Evolutionary conservation across 2,888 invertebrate species (phyloP), one percentile per base, ranked within the genome.

Genomic region (Pterostichus madidus): DNA sequence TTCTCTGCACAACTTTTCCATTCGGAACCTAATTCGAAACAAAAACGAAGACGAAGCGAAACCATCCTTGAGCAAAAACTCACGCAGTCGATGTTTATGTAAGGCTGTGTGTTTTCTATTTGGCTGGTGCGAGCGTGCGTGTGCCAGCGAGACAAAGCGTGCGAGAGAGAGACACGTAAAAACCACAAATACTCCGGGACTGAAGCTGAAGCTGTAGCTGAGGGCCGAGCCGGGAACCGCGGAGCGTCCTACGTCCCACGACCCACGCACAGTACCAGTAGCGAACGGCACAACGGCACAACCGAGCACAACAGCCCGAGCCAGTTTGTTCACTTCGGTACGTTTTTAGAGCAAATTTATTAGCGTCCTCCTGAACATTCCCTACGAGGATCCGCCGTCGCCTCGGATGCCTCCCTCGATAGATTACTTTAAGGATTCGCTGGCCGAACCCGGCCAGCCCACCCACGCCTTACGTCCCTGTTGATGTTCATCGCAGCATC

Each of bases 11-110:
- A 80, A 80, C 80, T 80, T 80, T 80, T 80, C 80, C 80, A 80
- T 80, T 80, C 80, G 56, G 39, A 80, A 80, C 80, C 80, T 80
- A 80, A 80, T 80, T 80, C 80, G 80, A 80, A 80, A 80, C 80
- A 80, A 80, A 80, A 80, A 80, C 80, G 80, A 80, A 80, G 71
- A 80, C 71, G 80, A 77, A 77, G 77, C 77, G 77, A 80, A 80
- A 68, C 64, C 71, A 53, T 71, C 80, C 80, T 80, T 80, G 53
- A 80, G 80, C 68, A 80, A 80, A 71, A 80, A 80, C 80, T 80
- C 80, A 87, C 86, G 86, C 86, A 86, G 86, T 86, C 86, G 85
- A 86, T 87, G 87, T 87, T 87, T 87, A 87, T 87, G 86, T 86
- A 86, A 87, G 87, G 86, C 86, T 86, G 86, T 84, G 85, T 84